These are phyloP conservation scores for Kuschelorhynchus macadamiae DNA, from an alignment of 2,888 invertebrate genomes.

Conservation along the genomic window DNA sequence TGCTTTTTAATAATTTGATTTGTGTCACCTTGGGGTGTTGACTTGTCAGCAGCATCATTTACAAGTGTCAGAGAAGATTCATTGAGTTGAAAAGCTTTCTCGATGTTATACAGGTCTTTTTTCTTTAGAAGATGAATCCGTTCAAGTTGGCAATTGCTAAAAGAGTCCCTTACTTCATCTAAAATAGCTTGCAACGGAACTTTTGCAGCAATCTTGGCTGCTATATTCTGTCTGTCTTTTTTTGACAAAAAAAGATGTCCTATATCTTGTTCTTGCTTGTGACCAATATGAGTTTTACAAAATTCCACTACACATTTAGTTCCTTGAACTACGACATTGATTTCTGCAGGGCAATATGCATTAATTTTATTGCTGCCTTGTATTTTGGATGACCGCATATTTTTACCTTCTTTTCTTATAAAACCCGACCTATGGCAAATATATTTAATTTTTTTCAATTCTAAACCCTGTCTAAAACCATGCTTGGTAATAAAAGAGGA, in stretches of 20 bases:
- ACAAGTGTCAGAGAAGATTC: constrained; percentile 24
- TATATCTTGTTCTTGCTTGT: constrained; percentile 19
- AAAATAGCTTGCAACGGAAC: constrained; percentile 30
- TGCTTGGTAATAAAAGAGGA: constrained; percentile 33
- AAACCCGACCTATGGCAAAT: constrained; percentile 35
- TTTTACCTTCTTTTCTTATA: constrained; percentile 19
- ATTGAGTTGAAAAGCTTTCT: constrained; percentile 42
- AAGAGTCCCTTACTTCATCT: constrained; percentile 43
- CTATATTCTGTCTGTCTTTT: too few relatives aligned
- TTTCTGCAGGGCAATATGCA: constrained; percentile 35
- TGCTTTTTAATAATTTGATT: constrained; percentile 6
- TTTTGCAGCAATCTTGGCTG: too few relatives aligned
- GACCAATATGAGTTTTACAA: constrained; percentile 36
- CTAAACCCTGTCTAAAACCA: constrained; percentile 3
- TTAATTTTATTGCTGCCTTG: constrained; percentile 39
- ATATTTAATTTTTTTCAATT: constrained; percentile 27
- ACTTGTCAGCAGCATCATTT: constrained; percentile 41
- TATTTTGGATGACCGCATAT: constrained; percentile 25
- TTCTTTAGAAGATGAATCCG: constrained; percentile 43
- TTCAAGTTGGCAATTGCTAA: constrained; percentile 30
- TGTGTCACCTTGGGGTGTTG: too few relatives aligned
- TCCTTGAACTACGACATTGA: constrained; percentile 9
- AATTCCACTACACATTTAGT: constrained; percentile 22
- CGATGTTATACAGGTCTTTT: constrained; percentile 50
- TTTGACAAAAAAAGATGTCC: too few relatives aligned